Evolutionary conservation across 2,113 vertebrate species (phyloP), one percentile per base, ranked within the genome.

Genomic region (Labeo rohita): DNA sequence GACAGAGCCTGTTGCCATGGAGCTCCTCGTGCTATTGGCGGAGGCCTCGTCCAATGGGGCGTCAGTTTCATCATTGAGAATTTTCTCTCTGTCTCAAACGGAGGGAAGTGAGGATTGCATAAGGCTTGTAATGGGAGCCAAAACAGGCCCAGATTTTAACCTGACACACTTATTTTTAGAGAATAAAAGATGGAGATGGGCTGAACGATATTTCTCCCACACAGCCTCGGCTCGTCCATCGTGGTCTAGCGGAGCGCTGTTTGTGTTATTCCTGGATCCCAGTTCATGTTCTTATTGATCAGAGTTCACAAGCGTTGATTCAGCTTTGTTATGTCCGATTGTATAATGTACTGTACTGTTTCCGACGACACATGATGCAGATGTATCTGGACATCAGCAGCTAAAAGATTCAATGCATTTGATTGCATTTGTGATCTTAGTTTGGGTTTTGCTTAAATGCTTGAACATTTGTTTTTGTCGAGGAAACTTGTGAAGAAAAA

Each of bases 1-100:
- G 92, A 97, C 94, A 96, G 93, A 95, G 95, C 93, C 89, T 92
- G 97, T 99, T 98, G 95, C 97, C 93, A 97, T 96, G 97, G 97
- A 96, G 93, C 95, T 92, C 91, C 50, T 90, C 78, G 92, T 93
- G 92, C 90, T 87, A 97, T 98, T 98, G 97, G 97, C 74, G 90
- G 92, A 94, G 90, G 84, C 72, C 56, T 85, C 77, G 91, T 90
- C 97, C 97, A 98, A 95, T 98, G 88, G 91, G 90, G 91, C 91
- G 91, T 87, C 92, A 52, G 92, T 94, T 95, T 95, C 94, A 95
- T 94, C 94, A 95, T 95, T 95, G 95, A 95, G 94, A 96, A 94
- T 93, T 95, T 96, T 95, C 93, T 92, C 74, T 83, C 73, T 47
- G 47, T 59, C 39, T 73, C 85, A 86, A 80, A 84, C 88, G 87